Evolutionary conservation across 2,888 invertebrate species (phyloP).

Genomic region (Imbricaverruca yamaguchii): DNA sequence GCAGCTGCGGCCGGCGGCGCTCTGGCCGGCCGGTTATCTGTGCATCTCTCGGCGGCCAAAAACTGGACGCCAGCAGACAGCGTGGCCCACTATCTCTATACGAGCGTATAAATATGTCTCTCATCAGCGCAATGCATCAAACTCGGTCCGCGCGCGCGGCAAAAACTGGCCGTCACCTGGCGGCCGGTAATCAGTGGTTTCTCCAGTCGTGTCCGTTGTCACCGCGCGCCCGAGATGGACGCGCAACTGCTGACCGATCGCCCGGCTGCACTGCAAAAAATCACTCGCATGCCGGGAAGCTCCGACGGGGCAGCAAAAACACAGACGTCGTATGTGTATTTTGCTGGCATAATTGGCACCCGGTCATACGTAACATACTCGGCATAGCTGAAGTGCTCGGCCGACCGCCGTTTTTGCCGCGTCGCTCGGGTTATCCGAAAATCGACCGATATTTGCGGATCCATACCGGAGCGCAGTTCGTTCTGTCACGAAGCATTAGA

Average conservation of each 20-base stretch:
- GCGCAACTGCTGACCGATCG: neutral
- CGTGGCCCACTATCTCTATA: neutral
- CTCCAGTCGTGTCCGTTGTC: neutral
- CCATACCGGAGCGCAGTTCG: neutral
- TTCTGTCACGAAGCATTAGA: neutral
- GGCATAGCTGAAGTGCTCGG: neutral
- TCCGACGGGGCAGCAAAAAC: neutral
- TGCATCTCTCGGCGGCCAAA: neutral
- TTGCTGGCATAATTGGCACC: neutral
- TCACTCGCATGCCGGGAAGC: neutral
- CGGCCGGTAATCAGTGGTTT: neutral
- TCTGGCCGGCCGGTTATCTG: neutral
- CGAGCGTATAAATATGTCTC: neutral
- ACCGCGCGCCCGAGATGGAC: neutral
- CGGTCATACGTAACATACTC: neutral
- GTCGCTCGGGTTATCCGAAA: neutral
- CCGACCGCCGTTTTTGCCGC: neutral
- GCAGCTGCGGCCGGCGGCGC: too few species aligned
- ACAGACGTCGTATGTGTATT: neutral
- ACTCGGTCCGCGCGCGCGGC: neutral
- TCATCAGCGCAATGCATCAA: conserved; percentile 3
- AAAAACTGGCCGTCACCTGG: neutral
- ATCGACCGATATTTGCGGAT: neutral
- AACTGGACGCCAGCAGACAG: neutral
- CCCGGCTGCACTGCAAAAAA: neutral